Evolutionary conservation across 2,113 vertebrate genomes (phyloP).

Genomic region (Atractosteus spatula): DNA sequence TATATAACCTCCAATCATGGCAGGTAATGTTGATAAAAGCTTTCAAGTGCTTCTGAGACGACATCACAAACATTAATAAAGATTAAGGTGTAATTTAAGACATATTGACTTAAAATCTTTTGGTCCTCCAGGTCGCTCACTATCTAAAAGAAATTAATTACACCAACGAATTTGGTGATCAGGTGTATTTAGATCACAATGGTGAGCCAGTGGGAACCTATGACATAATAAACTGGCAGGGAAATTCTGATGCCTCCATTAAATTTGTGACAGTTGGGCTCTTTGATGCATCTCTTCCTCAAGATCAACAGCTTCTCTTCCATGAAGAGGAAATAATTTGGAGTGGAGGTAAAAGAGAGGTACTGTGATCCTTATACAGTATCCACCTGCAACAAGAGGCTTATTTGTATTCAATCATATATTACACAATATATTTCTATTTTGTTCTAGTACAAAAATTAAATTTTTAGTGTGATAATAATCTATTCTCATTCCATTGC

Average conservation of each 20-base stretch:
- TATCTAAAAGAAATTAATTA: conserved; percentile 47
- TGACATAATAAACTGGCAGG: conserved; percentile 56
- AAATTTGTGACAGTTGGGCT: conserved; percentile 42
- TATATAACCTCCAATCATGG: conserved; percentile 44
- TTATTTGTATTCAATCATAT: too few species aligned
- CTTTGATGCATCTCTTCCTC: conserved; percentile 39
- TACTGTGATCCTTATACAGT: neutral
- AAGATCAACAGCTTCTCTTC: conserved; percentile 38
- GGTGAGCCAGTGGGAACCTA: conserved; percentile 49
- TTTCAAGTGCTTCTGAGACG: neutral
- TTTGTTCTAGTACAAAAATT: too few species aligned
- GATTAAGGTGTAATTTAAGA: too few species aligned
- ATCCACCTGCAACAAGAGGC: too few species aligned
- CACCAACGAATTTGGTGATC: conserved; percentile 39
- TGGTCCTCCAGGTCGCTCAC: conserved; percentile 36
- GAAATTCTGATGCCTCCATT: conserved; percentile 21
- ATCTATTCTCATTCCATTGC: too few species aligned
- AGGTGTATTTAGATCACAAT: conserved; percentile 45
- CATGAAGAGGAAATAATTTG: conserved; percentile 42
- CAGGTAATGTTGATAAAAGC: conserved; percentile 36
- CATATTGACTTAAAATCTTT: neutral
- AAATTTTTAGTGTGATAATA: too few species aligned
- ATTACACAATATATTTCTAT: too few species aligned
- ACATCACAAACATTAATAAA: too few species aligned
- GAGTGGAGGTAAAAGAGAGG: conserved; percentile 38